Percentiles rank a stretch among this genome's conserved stretches.
These are phyloP conservation scores for Poecilia velifera DNA, from an alignment of 2,797 vertebrate species.

Conservation along the genomic window DNA sequence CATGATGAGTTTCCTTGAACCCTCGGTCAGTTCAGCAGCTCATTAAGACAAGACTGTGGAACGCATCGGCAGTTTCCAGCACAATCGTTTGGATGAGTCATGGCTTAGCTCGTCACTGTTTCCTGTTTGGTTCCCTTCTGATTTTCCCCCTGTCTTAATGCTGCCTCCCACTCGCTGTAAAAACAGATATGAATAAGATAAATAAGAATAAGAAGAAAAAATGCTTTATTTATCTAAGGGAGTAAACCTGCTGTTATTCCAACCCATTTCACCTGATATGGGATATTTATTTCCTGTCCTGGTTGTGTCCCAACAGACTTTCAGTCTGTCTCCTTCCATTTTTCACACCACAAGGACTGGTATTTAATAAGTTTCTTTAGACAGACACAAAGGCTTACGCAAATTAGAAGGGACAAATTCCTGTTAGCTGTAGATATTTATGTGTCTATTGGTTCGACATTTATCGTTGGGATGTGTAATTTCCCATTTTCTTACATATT, in stretches of 20 bases:
- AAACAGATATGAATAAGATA: conserved; percentile 15
- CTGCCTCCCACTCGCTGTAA: conserved; percentile 28
- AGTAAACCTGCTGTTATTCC: conserved; percentile 20
- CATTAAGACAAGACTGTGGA: conserved; percentile 9
- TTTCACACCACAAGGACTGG: conserved; percentile 10
- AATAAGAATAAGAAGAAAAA: background rate
- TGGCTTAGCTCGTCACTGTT: conserved; percentile 29
- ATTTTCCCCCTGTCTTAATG: conserved; percentile 19
- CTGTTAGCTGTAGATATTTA: conserved; percentile 11
- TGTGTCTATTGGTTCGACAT: conserved; percentile 32
- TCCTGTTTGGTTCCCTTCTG: conserved; percentile 37
- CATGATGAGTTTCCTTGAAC: conserved; percentile 7
- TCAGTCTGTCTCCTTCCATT: conserved; percentile 22
- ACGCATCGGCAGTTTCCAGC: conserved; percentile 16
- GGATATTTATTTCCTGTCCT: conserved; percentile 25
- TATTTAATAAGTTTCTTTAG: conserved; percentile 26
- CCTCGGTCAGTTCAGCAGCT: conserved; percentile 2
- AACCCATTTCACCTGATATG: conserved; percentile 20
- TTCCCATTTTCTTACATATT: conserved; percentile 45
- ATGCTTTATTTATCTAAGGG: conserved; percentile 17
- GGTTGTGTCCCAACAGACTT: background rate
- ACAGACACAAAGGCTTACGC: background rate
- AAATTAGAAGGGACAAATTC: background rate
- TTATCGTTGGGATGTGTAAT: conserved; percentile 34
- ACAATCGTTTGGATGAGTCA: conserved; percentile 50